Evolutionary conservation across 1,140 invertebrate species (phyloP), one percentile per base, ranked within the genome.

Genomic region (Dreissena rostriformis): DNA sequence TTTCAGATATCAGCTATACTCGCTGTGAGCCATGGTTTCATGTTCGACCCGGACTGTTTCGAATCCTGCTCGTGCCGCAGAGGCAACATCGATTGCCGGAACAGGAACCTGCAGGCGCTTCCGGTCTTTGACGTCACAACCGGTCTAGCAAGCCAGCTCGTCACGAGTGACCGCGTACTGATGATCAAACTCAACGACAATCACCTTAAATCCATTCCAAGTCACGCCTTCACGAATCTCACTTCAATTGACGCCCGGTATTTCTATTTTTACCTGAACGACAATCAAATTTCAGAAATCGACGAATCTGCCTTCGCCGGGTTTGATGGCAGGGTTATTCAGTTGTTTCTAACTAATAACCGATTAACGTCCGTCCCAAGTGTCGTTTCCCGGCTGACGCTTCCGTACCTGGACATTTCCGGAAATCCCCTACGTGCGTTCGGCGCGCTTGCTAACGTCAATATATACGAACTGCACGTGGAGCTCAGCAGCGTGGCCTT

Each of bases 211-310:
- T 6, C 57, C 22, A 61, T 61, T 61, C 17, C 17, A 4, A 61
- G 57, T 61, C 57, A 61, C 17, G 57, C 57, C 17, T 61, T 61
- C 57, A 61, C 57, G 12, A 61, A 61, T 24, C 22, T 61, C 17
- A 61, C 57, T 24, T 2, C 57, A n/a, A 24, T 11, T 4, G 22
- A 61, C 22, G 57, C 57, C 17, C 57, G 57, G 17, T 61, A 61
- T 24, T 61, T 61, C 12, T 61, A n/a, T 24, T 61, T 61, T 24
- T 61, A 61, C 22, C 22, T 61, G 57, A 24, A 12, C 57, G 22
- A 61, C 22, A 61, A 61, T 61, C 57, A 24, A 19, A 61, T 61
- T 61, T 61, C 57, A n/a, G 57, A 61, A n/a, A 61, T 61, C 22
- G 57, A 61, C 57, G 22, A n/a, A 6, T 19, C 57, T 2, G 57